These are phyloP conservation scores for Abramis brama DNA, from an alignment of 2,113 vertebrate species.

Conservation along the genomic window DNA sequence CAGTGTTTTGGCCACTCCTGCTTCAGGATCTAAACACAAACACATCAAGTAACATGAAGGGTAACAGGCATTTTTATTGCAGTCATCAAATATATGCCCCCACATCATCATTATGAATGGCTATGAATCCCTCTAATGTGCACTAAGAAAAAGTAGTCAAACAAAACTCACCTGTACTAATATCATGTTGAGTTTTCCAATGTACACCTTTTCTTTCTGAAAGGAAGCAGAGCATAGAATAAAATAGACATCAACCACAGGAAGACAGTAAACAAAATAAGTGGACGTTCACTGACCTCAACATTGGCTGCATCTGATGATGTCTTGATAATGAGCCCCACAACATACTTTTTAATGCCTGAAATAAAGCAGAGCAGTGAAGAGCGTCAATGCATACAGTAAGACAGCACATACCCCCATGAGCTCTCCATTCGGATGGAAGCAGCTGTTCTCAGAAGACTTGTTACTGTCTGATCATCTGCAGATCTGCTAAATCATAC, in stretches of 20 bases:
- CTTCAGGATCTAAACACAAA: constrained; percentile 86
- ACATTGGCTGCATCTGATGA: constrained; percentile 95
- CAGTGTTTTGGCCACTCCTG: constrained; percentile 99
- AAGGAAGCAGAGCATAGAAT: constrained; percentile 45
- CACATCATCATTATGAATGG: background rate
- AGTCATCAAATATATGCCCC: background rate
- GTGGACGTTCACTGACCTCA: constrained; percentile 82
- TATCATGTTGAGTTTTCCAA: constrained; percentile 99
- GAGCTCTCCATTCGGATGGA: background rate
- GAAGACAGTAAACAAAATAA: background rate
- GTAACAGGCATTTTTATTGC: background rate
- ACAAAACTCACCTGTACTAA: constrained; percentile 90
- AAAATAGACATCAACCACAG: background rate
- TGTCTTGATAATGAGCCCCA: constrained; percentile 99
- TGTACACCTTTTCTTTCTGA: constrained; percentile 99
- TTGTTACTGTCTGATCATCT: constrained; percentile 25
- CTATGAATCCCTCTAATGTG: background rate
- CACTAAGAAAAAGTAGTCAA: background rate
- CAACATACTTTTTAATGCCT: constrained; percentile 99
- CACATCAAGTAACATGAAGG: constrained; percentile 24
- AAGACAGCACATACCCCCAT: constrained; percentile 2
- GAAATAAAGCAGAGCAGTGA: constrained; percentile 63
- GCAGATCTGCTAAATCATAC: background rate
- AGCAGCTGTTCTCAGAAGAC: constrained; percentile 29
- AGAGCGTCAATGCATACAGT: constrained; percentile 23